Conservation (phyloP, 2,797 vertebrate genomes). For the Aselliscus stoliczkanus region DNA sequence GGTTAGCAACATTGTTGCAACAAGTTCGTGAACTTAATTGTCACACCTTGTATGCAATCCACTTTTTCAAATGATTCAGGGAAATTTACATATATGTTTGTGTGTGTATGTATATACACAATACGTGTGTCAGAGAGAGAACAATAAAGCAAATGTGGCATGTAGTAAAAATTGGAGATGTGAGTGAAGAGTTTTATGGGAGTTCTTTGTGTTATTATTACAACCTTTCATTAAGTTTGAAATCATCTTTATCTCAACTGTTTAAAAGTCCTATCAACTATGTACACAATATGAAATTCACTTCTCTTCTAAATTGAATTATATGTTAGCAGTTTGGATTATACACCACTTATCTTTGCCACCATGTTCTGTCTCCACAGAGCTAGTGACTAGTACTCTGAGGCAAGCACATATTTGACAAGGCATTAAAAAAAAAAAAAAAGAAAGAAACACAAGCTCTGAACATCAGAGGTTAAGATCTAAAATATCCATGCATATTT, state of each 20-base stretch:
- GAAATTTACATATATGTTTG: background rate
- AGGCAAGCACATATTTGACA: background rate
- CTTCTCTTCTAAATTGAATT: background rate
- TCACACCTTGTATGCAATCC: background rate
- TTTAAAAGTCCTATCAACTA: background rate
- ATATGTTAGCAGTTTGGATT: background rate
- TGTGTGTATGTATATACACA: too few species aligned
- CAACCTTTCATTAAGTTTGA: background rate
- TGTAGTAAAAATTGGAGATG: background rate
- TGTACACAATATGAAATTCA: background rate
- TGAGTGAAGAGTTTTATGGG: background rate
- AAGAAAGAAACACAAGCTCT: background rate
- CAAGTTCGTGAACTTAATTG: too few species aligned
- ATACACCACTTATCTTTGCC: background rate
- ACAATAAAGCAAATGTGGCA: constrained; percentile 6
- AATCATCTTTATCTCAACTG: background rate
- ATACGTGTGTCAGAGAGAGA: background rate
- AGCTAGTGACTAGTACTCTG: background rate
- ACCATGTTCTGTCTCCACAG: background rate
- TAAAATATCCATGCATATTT: background rate
- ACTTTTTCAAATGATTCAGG: background rate
- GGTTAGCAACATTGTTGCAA: too few species aligned
- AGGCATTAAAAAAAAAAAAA: background rate
- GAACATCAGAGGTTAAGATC: background rate
- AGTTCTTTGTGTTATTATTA: background rate